Evolutionary conservation across 2,113 vertebrate genomes (phyloP).

Genomic region (Ascaphus truei): DNA sequence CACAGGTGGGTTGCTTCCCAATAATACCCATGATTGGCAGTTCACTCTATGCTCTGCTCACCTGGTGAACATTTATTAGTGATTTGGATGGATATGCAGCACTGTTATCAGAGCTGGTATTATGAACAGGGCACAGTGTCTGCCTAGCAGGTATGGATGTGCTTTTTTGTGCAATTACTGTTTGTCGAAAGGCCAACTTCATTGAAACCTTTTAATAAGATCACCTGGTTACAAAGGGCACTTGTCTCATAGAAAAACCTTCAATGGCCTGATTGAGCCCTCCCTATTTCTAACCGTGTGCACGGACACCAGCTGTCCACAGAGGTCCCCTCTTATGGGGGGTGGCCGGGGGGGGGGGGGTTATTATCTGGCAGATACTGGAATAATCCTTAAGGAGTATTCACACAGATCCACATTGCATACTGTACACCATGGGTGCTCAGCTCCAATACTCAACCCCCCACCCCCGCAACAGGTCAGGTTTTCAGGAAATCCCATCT

Average conservation of each 20-base stretch:
- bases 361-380: no score
- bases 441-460: no score
- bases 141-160: not conserved
- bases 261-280: conserved; percentile 3
- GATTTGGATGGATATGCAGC: not conserved
- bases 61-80: conserved; percentile 13
- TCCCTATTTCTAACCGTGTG: not conserved
- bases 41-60: not conserved
- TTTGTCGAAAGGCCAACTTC: conserved; percentile 24
- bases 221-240: conserved; percentile 25
- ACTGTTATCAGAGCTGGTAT: not conserved
- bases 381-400: no score
- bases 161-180: conserved; percentile 16
- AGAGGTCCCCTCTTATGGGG: no score
- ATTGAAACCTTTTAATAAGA: conserved; percentile 5
- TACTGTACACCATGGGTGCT: no score
- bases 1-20: not conserved
- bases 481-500: no score
- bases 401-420: no score
- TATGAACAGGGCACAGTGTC: conserved; percentile 9
- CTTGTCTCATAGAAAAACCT: not conserved
- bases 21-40: not conserved
- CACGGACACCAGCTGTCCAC: not conserved
- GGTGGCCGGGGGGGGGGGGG: no score
- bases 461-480: no score